Conservation (phyloP, 30 jellyfish, hydroid and myxozoan species). For the Phacellophora camtschatica region DNA sequence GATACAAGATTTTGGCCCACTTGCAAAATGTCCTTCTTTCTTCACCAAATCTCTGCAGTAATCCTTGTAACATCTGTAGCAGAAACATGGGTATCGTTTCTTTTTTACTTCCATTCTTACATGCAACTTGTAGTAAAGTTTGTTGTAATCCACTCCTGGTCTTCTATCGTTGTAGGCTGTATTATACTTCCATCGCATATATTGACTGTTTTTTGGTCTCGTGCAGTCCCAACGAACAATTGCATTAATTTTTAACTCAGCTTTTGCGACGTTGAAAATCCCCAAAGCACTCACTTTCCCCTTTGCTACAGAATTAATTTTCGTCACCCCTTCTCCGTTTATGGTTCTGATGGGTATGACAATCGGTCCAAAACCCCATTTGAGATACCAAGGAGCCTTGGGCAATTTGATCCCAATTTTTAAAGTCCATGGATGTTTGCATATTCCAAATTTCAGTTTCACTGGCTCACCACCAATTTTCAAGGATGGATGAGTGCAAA, state of each 20-base stretch:
- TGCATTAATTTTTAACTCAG: conserved; percentile 36
- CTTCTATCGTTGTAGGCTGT: conserved; percentile 33
- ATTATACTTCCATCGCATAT: conserved; percentile 30
- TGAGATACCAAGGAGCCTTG: conserved; percentile 64
- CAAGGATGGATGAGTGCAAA: conserved; percentile 35
- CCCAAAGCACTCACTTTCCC: conserved; percentile 49
- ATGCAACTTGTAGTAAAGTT: conserved; percentile 52
- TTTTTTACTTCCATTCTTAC: conserved; percentile 66
- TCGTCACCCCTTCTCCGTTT: conserved; percentile 57
- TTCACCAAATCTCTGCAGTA: conserved; percentile 58
- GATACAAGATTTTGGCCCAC: conserved; percentile 63
- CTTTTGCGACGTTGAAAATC: conserved; percentile 28
- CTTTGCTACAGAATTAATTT: conserved; percentile 31
- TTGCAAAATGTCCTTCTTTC: conserved; percentile 53
- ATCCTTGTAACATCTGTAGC: conserved; percentile 51
- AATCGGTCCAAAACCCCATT: conserved; percentile 57
- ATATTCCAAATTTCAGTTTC: conserved; percentile 39
- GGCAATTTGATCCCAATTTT: conserved; percentile 53
- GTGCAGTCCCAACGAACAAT: conserved; percentile 79
- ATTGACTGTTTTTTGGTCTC: conserved; percentile 29
- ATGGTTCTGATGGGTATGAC: conserved; percentile 40
- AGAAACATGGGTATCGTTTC: conserved; percentile 61
- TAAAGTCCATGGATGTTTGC: conserved; percentile 73
- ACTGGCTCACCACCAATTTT: conserved; percentile 35
- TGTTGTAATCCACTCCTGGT: conserved; percentile 67